These are phyloP conservation scores for Protaetia brevitarsis DNA, from an alignment of 1,140 invertebrate genomes.

Conservation along the genomic window DNA sequence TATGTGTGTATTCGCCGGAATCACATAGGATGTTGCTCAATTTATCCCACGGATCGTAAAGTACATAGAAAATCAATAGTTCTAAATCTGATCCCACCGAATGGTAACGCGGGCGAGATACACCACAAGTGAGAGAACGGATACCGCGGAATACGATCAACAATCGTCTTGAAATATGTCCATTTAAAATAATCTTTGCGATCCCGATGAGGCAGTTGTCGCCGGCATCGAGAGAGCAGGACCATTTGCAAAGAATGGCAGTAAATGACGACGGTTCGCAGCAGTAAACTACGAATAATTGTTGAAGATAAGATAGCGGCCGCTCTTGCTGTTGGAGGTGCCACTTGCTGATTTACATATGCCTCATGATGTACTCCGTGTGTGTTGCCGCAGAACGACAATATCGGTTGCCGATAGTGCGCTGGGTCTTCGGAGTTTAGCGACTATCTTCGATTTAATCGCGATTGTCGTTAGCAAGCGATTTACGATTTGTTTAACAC, in stretches of 20 bases:
- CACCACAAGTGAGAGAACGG: neutral
- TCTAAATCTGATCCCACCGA: conserved; percentile 41
- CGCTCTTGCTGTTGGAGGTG: conserved; percentile 31
- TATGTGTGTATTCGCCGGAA: neutral
- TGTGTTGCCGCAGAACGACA: conserved; percentile 13
- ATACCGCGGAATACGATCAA: neutral
- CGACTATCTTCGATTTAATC: conserved; percentile 8
- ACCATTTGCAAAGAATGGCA: conserved; percentile 43
- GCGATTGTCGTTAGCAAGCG: conserved; percentile 14
- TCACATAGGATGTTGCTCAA: neutral
- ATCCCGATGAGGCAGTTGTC: conserved; percentile 36
- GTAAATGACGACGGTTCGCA: conserved; percentile 36
- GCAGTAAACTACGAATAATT: conserved; percentile 43
- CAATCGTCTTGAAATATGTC: conserved; percentile 33
- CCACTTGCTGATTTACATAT: conserved; percentile 38
- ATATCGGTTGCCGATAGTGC: neutral
- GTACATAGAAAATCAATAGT: conserved; percentile 34
- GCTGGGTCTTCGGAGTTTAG: neutral
- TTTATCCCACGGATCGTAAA: conserved; percentile 11
- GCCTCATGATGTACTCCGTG: conserved; percentile 13
- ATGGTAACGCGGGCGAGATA: conserved; percentile 35
- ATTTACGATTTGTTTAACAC: conserved; percentile 11
- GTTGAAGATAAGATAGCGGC: conserved; percentile 42
- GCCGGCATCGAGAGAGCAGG: conserved; percentile 21
- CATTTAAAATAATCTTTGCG: conserved; percentile 37